A percentile compares a stretch with the other conserved stretches of the same genome.
Conservation (phyloP, 2,113 vertebrate species). For the Solenodon paradoxus region DNA sequence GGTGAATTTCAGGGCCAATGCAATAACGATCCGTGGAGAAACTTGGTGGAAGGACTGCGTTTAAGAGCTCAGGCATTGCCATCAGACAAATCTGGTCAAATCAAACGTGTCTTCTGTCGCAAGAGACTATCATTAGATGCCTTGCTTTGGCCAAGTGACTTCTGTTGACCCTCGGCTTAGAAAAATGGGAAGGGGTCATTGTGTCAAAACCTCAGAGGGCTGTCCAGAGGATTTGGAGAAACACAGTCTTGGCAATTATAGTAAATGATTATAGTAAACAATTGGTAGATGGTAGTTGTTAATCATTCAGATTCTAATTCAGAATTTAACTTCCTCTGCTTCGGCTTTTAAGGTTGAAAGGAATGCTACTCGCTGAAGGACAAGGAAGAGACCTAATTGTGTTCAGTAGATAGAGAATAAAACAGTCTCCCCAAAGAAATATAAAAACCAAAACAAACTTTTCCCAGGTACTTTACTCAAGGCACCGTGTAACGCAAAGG, state of each 20-base stretch:
- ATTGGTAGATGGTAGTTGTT: neutral
- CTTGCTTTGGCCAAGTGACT: neutral
- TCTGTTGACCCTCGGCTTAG: neutral
- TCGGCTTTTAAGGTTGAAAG: neutral
- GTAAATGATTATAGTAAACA: neutral
- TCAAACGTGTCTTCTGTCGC: neutral
- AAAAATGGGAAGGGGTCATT: neutral
- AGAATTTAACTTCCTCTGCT: neutral
- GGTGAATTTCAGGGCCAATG: neutral
- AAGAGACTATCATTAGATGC: too few relatives aligned
- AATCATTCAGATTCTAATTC: too few relatives aligned
- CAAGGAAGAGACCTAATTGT: neutral
- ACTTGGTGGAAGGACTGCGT: neutral
- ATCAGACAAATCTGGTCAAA: neutral
- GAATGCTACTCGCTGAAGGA: neutral
- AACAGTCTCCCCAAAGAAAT: neutral
- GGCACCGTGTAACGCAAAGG: neutral
- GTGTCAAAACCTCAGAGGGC: neutral
- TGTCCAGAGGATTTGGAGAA: neutral
- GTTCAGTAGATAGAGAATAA: neutral
- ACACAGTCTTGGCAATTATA: neutral
- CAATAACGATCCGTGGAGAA: neutral
- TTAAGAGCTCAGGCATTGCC: neutral
- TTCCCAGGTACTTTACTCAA: slow-evolving; percentile 62
- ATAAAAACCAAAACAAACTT: neutral